Conservation (phyloP, 2,113 vertebrate genomes). For the Lethenteron camtschaticum region DNA sequence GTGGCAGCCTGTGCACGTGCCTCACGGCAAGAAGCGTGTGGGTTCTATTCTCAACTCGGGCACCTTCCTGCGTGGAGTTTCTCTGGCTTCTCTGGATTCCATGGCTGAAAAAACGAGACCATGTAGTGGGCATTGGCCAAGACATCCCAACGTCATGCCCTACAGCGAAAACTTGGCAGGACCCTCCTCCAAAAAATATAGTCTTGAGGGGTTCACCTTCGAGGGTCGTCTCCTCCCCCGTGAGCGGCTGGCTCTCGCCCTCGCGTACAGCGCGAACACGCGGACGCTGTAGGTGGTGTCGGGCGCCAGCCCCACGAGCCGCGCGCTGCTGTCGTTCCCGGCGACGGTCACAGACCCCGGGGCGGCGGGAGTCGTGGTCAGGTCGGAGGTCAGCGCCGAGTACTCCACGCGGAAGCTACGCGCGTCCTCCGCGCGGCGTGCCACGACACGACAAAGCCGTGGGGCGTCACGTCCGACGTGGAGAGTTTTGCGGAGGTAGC, state of each 20-base stretch:
- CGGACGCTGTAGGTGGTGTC: constrained; percentile 57
- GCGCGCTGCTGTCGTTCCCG: constrained; percentile 18
- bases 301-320: constrained; percentile 46
- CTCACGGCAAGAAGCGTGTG: too few relatives aligned
- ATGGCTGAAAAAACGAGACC: too few relatives aligned
- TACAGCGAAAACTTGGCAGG: too few relatives aligned
- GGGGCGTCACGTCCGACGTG: constrained; percentile 50
- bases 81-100: too few relatives aligned
- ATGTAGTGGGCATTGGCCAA: too few relatives aligned
- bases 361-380: background rate
- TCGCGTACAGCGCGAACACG: constrained; percentile 51
- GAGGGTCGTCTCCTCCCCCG: constrained; percentile 46
- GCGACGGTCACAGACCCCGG: background rate
- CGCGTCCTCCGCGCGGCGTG: constrained; percentile 29
- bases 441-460: constrained; percentile 57
- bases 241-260: constrained; percentile 45
- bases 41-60: too few relatives aligned
- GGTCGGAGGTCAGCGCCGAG: constrained; percentile 3
- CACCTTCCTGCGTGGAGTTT: too few relatives aligned
- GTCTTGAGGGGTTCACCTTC: constrained; percentile 30
- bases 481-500: constrained; percentile 34
- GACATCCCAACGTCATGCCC: too few relatives aligned
- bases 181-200: too few relatives aligned
- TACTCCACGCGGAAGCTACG: constrained; percentile 53
- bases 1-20: too few relatives aligned